phyloP scores from a whole-genome alignment of 1,140 invertebrate genomes.

The Procambarus virginalis region DNA sequence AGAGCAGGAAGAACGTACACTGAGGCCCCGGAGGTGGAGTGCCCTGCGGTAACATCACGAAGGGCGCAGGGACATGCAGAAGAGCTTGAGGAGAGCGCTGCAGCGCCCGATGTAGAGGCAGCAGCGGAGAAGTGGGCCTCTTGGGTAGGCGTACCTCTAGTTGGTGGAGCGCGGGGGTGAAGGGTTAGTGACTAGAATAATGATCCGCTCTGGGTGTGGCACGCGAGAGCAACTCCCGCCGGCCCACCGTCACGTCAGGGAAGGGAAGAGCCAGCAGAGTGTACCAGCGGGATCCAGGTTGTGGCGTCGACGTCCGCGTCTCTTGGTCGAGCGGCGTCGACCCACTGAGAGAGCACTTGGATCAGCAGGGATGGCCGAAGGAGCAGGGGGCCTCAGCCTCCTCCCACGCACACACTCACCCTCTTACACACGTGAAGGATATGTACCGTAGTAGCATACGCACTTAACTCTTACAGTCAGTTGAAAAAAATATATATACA shows the following conservation, averaged over 20 bases:
- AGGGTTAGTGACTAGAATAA: conserved; percentile 53
- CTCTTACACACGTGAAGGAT: not conserved
- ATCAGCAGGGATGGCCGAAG: not conserved
- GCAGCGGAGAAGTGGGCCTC: not conserved
- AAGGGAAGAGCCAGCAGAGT: conserved; percentile 91
- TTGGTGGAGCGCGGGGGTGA: conserved; percentile 72
- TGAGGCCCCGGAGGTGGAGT: conserved; percentile 2
- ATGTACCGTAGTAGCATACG: not conserved
- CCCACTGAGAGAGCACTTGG: conserved; percentile 33
- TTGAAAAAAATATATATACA: not conserved
- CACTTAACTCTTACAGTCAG: not conserved
- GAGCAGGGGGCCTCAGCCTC: not conserved
- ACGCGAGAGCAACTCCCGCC: conserved; percentile 84
- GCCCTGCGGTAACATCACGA: not conserved
- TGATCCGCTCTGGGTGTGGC: conserved; percentile 75
- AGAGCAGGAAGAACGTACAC: conserved; percentile 12
- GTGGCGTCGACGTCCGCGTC: conserved; percentile 9
- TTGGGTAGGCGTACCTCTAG: not conserved
- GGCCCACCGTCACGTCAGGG: conserved; percentile 90
- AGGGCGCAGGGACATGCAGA: conserved; percentile 3
- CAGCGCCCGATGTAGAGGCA: no score
- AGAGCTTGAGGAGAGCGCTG: not conserved
- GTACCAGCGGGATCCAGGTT: conserved; percentile 81
- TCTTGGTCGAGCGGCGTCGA: conserved; percentile 23
- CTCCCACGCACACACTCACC: not conserved